phyloP scores from a whole-genome alignment of 2,888 invertebrate species.

The Caenorhabditis angaria region DNA sequence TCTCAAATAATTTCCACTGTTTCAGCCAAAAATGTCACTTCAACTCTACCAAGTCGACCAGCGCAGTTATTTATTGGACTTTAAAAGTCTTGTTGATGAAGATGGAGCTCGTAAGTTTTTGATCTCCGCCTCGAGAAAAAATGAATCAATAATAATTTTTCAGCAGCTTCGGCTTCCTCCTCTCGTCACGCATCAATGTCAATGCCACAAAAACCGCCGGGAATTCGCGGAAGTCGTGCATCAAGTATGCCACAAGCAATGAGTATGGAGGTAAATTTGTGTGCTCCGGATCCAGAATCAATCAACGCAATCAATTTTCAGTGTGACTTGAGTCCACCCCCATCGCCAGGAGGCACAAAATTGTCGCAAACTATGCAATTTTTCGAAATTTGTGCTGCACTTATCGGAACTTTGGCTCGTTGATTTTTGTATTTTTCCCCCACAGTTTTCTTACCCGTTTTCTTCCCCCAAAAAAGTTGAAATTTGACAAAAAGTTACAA shows the following conservation, averaged over 20 bases:
- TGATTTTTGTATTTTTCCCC: constrained; percentile 5
- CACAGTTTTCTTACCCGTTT: not conserved
- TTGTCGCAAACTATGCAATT: constrained; percentile 97
- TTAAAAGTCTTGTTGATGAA: constrained; percentile 82
- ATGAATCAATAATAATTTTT: constrained; percentile 3
- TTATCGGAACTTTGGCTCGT: constrained; percentile 95
- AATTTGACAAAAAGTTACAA: not conserved
- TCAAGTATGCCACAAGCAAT: constrained; percentile 64
- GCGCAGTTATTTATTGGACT: constrained; percentile 95
- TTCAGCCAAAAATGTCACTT: constrained; percentile 87
- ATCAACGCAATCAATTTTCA: constrained; percentile 23
- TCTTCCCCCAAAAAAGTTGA: not conserved
- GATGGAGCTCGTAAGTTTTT: constrained; percentile 47
- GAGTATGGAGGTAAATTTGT: constrained; percentile 51
- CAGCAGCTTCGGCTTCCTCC: constrained; percentile 63
- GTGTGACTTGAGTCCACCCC: constrained; percentile 61
- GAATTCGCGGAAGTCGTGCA: constrained; percentile 63
- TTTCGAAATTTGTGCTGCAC: constrained; percentile 99
- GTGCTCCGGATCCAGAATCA: too few species aligned
- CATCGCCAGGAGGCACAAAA: constrained; percentile 63
- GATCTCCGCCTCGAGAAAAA: not conserved
- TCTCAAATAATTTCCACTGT: constrained; percentile 14
- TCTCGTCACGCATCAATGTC: constrained; percentile 72
- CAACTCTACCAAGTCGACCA: constrained; percentile 99
- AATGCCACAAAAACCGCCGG: constrained; percentile 65